phyloP scores from a whole-genome alignment of 2,797 vertebrate species.

The Sus cebifrons region DNA sequence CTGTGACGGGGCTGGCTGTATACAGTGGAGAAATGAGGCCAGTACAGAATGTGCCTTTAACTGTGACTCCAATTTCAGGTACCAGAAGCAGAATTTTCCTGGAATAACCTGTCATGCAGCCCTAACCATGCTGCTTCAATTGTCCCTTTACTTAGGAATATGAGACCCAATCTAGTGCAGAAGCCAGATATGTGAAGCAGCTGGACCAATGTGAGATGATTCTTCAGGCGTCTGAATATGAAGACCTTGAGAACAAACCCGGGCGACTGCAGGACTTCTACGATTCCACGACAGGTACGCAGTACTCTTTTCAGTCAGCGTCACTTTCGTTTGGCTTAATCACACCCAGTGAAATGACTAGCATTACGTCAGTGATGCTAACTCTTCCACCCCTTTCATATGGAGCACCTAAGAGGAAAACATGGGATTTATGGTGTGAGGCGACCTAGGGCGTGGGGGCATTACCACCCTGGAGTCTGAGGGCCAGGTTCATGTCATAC shows the following conservation, averaged over 20 bases:
- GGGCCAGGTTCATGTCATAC: neutral
- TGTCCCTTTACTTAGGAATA: constrained; percentile 93
- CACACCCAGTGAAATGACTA: neutral
- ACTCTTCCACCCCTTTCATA: neutral
- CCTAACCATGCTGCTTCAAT: neutral
- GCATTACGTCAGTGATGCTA: neutral
- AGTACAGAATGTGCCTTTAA: neutral
- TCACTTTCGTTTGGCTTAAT: neutral
- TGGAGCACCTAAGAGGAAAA: neutral
- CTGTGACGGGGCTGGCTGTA: neutral
- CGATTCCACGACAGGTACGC: constrained; percentile 94
- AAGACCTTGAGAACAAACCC: constrained; percentile 94
- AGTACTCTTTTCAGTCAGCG: neutral
- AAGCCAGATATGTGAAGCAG: constrained; percentile 97
- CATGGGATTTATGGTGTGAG: neutral
- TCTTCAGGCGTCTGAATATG: constrained; percentile 97
- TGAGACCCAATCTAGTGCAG: constrained; percentile 94
- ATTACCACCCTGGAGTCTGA: fast-evolving
- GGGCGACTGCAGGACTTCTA: constrained; percentile 98
- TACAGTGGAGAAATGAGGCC: neutral
- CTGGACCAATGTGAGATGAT: constrained; percentile 99
- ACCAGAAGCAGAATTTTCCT: neutral
- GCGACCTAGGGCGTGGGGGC: neutral
- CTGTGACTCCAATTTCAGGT: neutral
- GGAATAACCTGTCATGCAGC: neutral